Percentiles rank a stretch among this genome's conserved stretches.
Conservation (phyloP, 2,113 vertebrate species). For the Sylvilagus bachmani region DNA sequence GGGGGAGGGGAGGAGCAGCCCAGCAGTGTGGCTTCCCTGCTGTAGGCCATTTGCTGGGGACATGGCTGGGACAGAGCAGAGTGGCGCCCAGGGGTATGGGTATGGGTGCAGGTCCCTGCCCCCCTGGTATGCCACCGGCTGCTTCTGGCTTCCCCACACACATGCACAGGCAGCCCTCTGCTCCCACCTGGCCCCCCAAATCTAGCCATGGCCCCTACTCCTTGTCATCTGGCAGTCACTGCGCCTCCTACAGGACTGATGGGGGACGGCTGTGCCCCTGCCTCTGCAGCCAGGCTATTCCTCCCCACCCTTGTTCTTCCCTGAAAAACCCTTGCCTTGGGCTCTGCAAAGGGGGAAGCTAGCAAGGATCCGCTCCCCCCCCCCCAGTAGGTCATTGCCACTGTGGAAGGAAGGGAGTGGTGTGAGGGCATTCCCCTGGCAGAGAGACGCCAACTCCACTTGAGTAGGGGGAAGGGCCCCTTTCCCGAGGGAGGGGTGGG, state of each 20-base stretch:
- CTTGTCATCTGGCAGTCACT: not conserved
- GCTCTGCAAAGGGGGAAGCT: not conserved
- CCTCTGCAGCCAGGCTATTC: not conserved
- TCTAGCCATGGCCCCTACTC: not conserved
- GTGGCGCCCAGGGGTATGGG: not conserved
- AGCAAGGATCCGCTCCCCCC: not conserved
- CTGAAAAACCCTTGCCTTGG: not conserved
- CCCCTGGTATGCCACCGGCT: not conserved
- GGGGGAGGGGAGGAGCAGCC: not conserved
- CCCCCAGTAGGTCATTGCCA: not conserved
- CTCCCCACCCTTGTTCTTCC: not conserved
- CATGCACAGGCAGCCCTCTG: not conserved
- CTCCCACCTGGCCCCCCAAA: not conserved
- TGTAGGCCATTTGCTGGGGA: not conserved
- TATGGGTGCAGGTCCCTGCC: not conserved
- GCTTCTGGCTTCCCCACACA: not conserved
- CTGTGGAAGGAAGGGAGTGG: not conserved
- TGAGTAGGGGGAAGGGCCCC: not conserved
- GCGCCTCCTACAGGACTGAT: not conserved
- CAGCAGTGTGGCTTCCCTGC: not conserved
- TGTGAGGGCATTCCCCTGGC: not conserved
- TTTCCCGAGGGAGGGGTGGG: not conserved
- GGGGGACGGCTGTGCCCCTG: not conserved
- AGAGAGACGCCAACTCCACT: not conserved
- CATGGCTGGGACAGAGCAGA: not conserved